These are phyloP conservation scores for Numenius arquata DNA, from an alignment of 2,113 vertebrate genomes.

Conservation along the genomic window DNA sequence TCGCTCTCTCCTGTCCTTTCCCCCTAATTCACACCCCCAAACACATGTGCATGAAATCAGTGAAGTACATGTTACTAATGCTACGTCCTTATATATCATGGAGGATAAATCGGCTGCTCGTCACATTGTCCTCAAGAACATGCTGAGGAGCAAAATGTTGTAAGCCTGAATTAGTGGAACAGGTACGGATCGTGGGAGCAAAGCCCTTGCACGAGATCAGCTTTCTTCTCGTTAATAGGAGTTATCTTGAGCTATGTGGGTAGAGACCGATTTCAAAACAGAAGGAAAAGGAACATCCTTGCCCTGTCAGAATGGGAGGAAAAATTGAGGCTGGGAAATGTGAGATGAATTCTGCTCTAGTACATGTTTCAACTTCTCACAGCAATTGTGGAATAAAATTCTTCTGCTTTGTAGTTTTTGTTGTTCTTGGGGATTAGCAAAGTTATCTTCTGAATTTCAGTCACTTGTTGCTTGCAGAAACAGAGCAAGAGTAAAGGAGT, in stretches of 20 bases:
- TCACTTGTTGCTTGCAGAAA: not conserved
- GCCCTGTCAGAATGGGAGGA: not conserved
- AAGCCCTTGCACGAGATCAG: not conserved
- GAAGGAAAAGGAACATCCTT: not conserved
- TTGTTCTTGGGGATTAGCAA: not conserved
- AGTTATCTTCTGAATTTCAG: not conserved
- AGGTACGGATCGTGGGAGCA: not conserved
- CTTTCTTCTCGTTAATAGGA: not conserved
- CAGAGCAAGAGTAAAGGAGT: not conserved
- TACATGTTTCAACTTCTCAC: not conserved
- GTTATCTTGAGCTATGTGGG: not conserved
- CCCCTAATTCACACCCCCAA: not conserved
- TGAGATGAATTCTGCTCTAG: not conserved
- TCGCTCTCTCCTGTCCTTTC: not conserved
- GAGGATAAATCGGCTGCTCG: not conserved
- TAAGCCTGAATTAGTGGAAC: not conserved
- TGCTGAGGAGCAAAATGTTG: not conserved
- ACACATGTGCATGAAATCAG: not conserved
- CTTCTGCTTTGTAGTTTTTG: not conserved
- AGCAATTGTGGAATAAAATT: not conserved
- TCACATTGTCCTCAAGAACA: not conserved
- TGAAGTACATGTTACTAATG: not conserved
- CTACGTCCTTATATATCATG: accelerated
- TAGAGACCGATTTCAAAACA: not conserved
- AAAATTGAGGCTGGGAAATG: not conserved